Evolutionary conservation across 2,888 invertebrate species (phyloP).

Genomic region (Drosophila siamana): DNA sequence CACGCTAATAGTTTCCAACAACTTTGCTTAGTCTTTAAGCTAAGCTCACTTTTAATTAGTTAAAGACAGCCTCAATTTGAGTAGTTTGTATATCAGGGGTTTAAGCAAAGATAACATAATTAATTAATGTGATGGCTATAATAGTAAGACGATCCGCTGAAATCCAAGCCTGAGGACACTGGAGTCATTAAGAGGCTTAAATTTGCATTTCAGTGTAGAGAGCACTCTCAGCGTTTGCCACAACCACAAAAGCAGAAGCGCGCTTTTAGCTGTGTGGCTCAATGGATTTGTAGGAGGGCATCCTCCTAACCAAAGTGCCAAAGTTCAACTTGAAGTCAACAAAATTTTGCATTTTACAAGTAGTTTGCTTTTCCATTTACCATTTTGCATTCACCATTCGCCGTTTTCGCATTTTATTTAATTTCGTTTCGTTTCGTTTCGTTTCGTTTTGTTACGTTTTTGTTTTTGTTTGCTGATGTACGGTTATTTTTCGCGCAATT

Average conservation of each 20-base stretch:
- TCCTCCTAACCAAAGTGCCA: constrained; percentile 15
- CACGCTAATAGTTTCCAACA: constrained; percentile 31
- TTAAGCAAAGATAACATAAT: constrained; percentile 4
- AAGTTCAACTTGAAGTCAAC: constrained; percentile 25
- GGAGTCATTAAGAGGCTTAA: constrained; percentile 19
- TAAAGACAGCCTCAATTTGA: constrained; percentile 21
- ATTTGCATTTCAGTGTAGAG: constrained; percentile 22
- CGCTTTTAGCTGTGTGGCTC: background rate
- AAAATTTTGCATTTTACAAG: constrained; percentile 4
- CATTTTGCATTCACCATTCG: background rate
- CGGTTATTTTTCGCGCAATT: constrained; percentile 44
- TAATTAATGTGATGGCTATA: constrained; percentile 15
- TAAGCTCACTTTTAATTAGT: constrained; percentile 38
- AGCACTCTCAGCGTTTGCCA: constrained; percentile 1
- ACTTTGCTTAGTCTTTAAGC: constrained; percentile 44
- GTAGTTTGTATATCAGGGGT: background rate
- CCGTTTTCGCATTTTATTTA: constrained; percentile 10
- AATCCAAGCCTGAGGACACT: background rate
- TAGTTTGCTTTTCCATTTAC: constrained; percentile 13
- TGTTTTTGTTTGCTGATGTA: background rate
- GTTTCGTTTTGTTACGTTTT: constrained; percentile 16
- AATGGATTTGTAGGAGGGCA: background rate
- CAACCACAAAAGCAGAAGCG: background rate
- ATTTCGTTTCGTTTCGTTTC: constrained; percentile 15
- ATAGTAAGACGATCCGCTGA: background rate